Evolutionary conservation across 2,797 vertebrate species (phyloP), one percentile per base, ranked within the genome.

Genomic region (Odontamblyopus lacepedii): DNA sequence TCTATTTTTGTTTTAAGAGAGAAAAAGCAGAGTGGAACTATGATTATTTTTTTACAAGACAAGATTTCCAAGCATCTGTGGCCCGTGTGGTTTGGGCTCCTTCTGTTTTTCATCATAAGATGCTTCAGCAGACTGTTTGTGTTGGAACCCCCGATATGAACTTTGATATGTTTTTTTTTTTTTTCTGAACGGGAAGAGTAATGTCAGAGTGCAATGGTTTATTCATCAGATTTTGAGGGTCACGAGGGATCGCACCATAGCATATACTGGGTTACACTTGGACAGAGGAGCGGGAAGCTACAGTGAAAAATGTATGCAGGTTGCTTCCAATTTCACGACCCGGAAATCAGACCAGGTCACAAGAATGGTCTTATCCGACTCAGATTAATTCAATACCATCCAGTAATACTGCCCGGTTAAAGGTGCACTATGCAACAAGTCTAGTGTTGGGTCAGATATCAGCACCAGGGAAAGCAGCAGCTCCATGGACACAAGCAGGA

Each of bases 81-180:
- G 59, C 57, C 16, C 23, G 16, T 53, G 38, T 5, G 38, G 67
- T 30, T 51, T 55, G 8, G 2, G 2, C 9, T 75, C 44, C 66
- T 66, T 56, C 18, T 63, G 32, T 67, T 75, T 76, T 73, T 63
- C 29, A 59, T 63, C 63, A 35, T 30, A 19, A 29, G 71, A 63
- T 57, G 57, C 5, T 50, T 51, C 32, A 44, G 23, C 50, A 32
- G 35, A 77, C 18, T 70, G 51, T 61, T 59, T 38, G 38, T 67
- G 29, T 53, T 68, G 26, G 38, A 67, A 53, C 6, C 26, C 18
- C 30, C 55, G 60, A 53, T 19, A 29, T 70, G 63, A 35, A 51
- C 23, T 51, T 65, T 61, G 51, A 32, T n/a, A 55, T 29, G 64
- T 66, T 48, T 11, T 35, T 71, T 19, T 63, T 51, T 7, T 41